Base-by-base conservation (phyloP, 2,888 invertebrate genomes). In the Dynastes grantii region DNA sequence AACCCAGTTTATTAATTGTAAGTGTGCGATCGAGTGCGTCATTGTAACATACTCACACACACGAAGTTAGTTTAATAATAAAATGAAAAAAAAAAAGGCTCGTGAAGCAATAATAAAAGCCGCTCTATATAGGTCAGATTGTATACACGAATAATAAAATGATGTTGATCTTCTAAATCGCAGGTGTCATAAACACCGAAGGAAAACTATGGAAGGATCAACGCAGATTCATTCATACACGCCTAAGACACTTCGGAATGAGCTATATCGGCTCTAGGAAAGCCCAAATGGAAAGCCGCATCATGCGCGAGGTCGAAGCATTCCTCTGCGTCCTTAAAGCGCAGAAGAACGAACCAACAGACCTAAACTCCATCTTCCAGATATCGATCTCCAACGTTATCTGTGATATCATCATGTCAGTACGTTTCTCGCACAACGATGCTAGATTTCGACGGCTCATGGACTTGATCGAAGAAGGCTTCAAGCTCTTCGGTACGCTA, bases 171-270 rank as follows among this genome's bases (percentile, higher is more conserved):
- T 63, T 13, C 6, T 61, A 9, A 58, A 22, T 22, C 55, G 9
- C 91, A 97, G 97, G 97, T 84, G 94, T 97, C 84, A 93, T 97
- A 86, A 97, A 97, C 89, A 95, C 95, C 84, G 95, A 95, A 83
- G 97, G 97, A 80, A 93, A 93, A 83, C 90, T 97, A 84, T 97
- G 97, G 97, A 96, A 96, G 88, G 96, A 94, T 85, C 97, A 97
- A 87, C 92, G 97, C 79, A 92, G 94, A 82, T 97, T 97, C 89
- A 90, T 97, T 75, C 96, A 97, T 87, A 95, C 95, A 83, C 95
- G 95, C 84, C 91, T 97, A 1, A 92, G 96, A 27, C 93, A 94
- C 84, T 95, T 97, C 85, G 97, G 97, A 76, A 96, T 97, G 94
- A 96, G 96, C 78, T 95, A 95, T 88, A 92, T 95, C 89, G 95